phyloP scores from a whole-genome alignment of 2,113 vertebrate species.

The Antidorcas marsupialis region DNA sequence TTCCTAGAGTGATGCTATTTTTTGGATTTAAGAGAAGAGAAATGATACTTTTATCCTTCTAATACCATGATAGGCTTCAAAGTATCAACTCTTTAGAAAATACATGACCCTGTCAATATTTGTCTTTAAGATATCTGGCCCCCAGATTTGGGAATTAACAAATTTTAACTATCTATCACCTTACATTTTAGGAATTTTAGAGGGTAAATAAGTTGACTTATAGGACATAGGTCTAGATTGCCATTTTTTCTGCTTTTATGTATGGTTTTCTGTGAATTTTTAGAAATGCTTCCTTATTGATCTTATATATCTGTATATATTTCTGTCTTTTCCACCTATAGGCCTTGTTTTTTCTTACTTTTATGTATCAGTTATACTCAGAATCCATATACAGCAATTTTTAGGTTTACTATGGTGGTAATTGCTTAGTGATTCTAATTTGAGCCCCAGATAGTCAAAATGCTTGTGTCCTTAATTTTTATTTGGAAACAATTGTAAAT shows the following conservation, averaged over 20 bases:
- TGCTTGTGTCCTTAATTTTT: background rate
- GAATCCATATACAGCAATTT: background rate
- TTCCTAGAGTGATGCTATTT: background rate
- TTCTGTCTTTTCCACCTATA: background rate
- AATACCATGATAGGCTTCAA: background rate
- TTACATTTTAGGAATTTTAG: background rate
- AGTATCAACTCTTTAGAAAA: background rate
- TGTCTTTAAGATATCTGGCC: background rate
- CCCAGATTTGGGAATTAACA: background rate
- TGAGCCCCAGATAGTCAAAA: background rate
- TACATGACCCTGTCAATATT: background rate
- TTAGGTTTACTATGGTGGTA: background rate
- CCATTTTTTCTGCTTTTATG: background rate
- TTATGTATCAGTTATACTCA: background rate
- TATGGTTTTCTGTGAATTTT: background rate
- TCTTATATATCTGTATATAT: background rate
- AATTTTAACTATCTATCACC: background rate
- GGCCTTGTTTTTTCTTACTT: background rate
- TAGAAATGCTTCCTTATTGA: background rate
- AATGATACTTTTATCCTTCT: background rate
- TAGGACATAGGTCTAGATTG: background rate
- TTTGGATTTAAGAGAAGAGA: background rate
- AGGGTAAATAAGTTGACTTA: background rate
- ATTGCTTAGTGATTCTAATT: constrained; percentile 16
- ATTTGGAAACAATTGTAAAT: background rate